Evolutionary conservation across 2,888 invertebrate species (phyloP).

Genomic region (Automeris io): DNA sequence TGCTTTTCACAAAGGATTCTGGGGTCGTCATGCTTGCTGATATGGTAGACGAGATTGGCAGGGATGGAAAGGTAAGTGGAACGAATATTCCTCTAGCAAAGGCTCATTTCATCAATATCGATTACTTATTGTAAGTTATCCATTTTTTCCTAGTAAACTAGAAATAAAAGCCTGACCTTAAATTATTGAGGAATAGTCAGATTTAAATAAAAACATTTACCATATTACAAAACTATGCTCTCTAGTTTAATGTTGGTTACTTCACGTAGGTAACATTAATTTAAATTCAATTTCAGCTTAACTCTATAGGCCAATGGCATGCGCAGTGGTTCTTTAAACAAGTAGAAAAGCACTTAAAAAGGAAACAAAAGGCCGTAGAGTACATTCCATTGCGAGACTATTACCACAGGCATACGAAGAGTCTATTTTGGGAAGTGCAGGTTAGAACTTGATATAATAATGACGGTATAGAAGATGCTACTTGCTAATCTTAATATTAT

Average conservation of each 20-base stretch:
- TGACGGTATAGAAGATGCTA: no score
- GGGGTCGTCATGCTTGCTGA: constrained; percentile 88
- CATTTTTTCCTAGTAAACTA: no score
- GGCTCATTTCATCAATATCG: no score
- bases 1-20: constrained; percentile 79
- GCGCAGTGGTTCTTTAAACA: constrained; percentile 92
- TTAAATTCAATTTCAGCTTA: constrained; percentile 70
- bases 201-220: no score
- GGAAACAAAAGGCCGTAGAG: constrained; percentile 62
- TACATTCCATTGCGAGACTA: constrained; percentile 89
- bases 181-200: no score
- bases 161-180: no score
- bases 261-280: no score
- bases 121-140: no score
- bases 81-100: no score
- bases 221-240: no score
- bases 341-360: constrained; percentile 73
- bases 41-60: constrained; percentile 78
- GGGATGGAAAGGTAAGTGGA: constrained; percentile 72
- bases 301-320: constrained; percentile 85
- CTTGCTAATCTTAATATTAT: no score
- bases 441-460: constrained; percentile 53
- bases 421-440: constrained; percentile 90
- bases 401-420: constrained; percentile 87
- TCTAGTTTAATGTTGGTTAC: no score